Evolutionary conservation across 2,888 invertebrate species (phyloP), one percentile per base, ranked within the genome.

Genomic region (Adelphocoris suturalis): DNA sequence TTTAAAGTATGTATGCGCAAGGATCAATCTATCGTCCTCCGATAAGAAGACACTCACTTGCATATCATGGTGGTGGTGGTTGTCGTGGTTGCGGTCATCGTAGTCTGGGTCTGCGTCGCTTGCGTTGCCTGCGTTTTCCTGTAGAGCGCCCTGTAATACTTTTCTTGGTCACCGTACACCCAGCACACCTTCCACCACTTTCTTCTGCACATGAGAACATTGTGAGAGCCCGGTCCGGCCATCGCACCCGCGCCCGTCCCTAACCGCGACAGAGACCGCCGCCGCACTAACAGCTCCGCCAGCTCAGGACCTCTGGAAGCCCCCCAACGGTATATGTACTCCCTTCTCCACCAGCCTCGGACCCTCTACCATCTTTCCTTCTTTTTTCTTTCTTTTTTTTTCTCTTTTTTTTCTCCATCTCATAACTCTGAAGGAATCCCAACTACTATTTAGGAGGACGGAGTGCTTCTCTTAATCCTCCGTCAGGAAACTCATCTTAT

Each of bases 131-230:
- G 92, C 23, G 92, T 92, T 88, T 92, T 92, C 81, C 92, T 94
- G 91, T 97, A 97, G 91, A 97, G 94, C 93, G 97, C 97, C 92
- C 97, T 94, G 94, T 97, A 97, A 94, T 97, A 96, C 93, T 97
- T 97, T 93, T 97, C 96, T 93, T 97, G 96, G 93, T 97, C 97
- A 86, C 97, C 97, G 93, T 97, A 96, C 95, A 97, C 96, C 96
- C 97, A 97, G 93, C 97, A 97, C 91, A 97, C 97, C 93, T 97
- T 97, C 97, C 97, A 97, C 97, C 97, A 97, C 94, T 97, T 96
- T 93, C 96, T 96, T 93, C 96, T 96, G 94, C 97, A 96, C 96
- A 96, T 96, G 91, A 97, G 94, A 90, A 91, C 90, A 90, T 89
- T 86, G 19, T 48, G 46, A 19, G 75, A 14, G 37, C 88, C 57